Conservation (phyloP, 2,797 vertebrate species). For the Pristis pectinata region DNA sequence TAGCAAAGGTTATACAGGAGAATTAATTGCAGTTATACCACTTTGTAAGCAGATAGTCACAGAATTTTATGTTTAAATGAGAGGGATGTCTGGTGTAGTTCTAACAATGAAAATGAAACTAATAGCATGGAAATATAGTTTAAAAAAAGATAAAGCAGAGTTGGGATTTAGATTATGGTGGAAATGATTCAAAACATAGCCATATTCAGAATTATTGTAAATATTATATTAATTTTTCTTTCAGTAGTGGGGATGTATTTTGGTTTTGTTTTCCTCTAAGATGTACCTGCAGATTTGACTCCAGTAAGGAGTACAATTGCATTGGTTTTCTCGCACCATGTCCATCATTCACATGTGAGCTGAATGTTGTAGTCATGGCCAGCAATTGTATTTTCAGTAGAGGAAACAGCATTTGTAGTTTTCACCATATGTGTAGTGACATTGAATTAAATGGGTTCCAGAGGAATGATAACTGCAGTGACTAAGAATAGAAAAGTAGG, state of each 20-base stretch:
- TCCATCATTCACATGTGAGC: not conserved
- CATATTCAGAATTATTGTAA: not conserved
- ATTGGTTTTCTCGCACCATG: not conserved
- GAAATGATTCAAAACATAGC: not conserved
- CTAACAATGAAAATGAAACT: not conserved
- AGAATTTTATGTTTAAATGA: not conserved
- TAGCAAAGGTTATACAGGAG: not conserved
- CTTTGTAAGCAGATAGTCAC: not conserved
- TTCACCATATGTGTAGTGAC: not conserved
- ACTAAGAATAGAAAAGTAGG: not conserved
- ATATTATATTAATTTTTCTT: not conserved
- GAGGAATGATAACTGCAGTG: not conserved
- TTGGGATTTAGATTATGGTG: not conserved
- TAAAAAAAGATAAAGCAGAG: not conserved
- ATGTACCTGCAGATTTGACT: not conserved
- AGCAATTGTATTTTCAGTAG: not conserved
- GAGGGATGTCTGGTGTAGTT: too few relatives aligned
- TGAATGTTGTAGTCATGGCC: not conserved
- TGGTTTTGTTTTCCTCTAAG: not conserved
- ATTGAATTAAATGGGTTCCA: not conserved
- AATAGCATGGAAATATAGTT: not conserved
- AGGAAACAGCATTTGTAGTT: not conserved
- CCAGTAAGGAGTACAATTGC: not conserved
- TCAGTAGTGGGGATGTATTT: not conserved
- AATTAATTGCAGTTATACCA: not conserved